These are phyloP conservation scores for Trichomalopsis sarcophagae DNA, from an alignment of 1,140 invertebrate genomes.

Conservation along the genomic window DNA sequence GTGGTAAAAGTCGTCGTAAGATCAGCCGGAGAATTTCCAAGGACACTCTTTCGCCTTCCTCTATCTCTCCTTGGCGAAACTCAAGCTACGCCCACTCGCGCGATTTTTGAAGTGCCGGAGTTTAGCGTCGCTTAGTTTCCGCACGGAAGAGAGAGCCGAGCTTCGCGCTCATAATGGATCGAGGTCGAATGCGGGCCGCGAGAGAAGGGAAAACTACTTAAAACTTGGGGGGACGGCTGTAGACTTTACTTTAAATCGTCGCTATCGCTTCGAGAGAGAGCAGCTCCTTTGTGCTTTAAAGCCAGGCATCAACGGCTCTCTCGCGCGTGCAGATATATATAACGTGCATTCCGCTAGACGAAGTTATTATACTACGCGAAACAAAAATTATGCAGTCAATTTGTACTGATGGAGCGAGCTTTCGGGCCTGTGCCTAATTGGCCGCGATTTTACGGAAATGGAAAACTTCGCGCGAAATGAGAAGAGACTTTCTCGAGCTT, in stretches of 20 bases:
- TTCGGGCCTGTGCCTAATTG: neutral
- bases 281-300: neutral
- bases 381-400: constrained; percentile 30
- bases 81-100: neutral
- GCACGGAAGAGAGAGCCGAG: too few species aligned
- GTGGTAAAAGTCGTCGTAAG: constrained; percentile 1
- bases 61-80: neutral
- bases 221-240: constrained; percentile 7
- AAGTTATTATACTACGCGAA: constrained; percentile 1
- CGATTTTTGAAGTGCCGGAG: constrained; percentile 16
- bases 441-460: neutral
- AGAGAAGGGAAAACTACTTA: constrained; percentile 28
- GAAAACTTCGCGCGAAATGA: neutral
- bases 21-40: neutral
- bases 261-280: neutral
- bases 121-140: constrained; percentile 29
- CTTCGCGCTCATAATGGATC: constrained; percentile 29
- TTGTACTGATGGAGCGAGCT: constrained; percentile 7
- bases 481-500: neutral
- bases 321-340: neutral
- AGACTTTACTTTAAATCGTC: constrained; percentile 21
- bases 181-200: neutral
- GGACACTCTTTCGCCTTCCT: neutral
- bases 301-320: neutral
- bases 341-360: neutral